A percentile compares a stretch with the other conserved stretches of the same genome.
Conservation (phyloP, 2,888 invertebrate species). For the Poecilus cupreus region DNA sequence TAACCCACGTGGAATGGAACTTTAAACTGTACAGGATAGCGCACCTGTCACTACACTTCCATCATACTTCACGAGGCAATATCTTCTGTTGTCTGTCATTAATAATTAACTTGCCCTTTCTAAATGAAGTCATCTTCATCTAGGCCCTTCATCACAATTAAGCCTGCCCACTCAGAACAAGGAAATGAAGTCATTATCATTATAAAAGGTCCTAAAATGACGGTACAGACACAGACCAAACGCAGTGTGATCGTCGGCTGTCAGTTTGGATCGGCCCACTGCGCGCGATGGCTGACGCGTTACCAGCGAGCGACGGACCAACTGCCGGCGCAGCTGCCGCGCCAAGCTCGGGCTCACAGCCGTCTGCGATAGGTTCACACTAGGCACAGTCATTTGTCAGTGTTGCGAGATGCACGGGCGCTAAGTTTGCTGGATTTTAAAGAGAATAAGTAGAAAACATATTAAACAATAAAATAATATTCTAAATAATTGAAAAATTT, state of each 20-base stretch:
- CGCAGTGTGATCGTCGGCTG: slow-evolving; percentile 53
- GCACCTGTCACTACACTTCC: too few species aligned
- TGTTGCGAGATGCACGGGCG: background rate
- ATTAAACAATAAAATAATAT: too few species aligned
- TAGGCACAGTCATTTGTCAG: slow-evolving; percentile 47
- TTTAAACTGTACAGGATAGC: too few species aligned
- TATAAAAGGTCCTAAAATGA: slow-evolving; percentile 24
- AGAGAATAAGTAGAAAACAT: too few species aligned
- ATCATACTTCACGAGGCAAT: too few species aligned
- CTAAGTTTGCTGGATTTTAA: too few species aligned
- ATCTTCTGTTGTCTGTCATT: too few species aligned
- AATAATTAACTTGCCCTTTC: background rate
- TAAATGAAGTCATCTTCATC: background rate
- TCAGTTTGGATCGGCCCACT: slow-evolving; percentile 54
- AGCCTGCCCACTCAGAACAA: background rate
- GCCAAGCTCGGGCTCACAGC: background rate
- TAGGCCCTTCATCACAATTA: background rate
- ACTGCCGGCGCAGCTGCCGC: slow-evolving; percentile 55
- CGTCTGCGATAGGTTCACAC: slow-evolving; percentile 57
- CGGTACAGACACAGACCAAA: too few species aligned
- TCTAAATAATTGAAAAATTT: too few species aligned
- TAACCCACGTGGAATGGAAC: background rate
- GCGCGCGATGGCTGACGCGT: slow-evolving; percentile 51
- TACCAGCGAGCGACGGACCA: slow-evolving; percentile 42
- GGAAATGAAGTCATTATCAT: slow-evolving; percentile 42